Evolutionary conservation across 2,113 vertebrate genomes (phyloP).

Genomic region (Calyptommatus sinebrachiatus): DNA sequence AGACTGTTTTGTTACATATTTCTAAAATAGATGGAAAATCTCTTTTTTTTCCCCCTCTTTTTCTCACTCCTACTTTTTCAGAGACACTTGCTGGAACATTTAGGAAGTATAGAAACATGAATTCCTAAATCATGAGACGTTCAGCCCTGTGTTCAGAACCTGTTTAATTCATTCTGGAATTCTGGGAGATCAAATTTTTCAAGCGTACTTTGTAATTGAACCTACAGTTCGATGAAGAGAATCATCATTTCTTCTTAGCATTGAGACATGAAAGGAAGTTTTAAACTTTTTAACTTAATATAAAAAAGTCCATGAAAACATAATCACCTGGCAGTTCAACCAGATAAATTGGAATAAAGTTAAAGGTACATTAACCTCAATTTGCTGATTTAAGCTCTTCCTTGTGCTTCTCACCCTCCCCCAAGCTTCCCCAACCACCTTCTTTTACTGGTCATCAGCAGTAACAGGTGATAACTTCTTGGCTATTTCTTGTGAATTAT

Average conservation of each 20-base stretch:
- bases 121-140: too few species aligned
- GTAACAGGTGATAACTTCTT: slow-evolving; percentile 64
- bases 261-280: slow-evolving; percentile 26
- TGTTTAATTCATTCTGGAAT: too few species aligned
- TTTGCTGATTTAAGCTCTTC: slow-evolving; percentile 55
- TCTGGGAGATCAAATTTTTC: too few species aligned
- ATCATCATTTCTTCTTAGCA: not conserved
- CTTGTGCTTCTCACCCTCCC: not conserved
- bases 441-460: slow-evolving; percentile 57
- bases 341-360: slow-evolving; percentile 61
- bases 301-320: slow-evolving; percentile 32
- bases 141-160: too few species aligned
- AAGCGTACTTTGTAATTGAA: too few species aligned
- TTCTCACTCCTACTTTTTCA: too few species aligned
- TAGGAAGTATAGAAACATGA: too few species aligned
- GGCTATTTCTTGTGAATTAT: slow-evolving; percentile 62
- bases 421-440: slow-evolving; percentile 9
- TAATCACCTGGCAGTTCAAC: slow-evolving; percentile 50
- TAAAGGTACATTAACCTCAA: slow-evolving; percentile 66
- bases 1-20: too few species aligned
- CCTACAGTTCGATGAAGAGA: too few species aligned
- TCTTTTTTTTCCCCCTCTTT: too few species aligned
- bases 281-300: slow-evolving; percentile 48
- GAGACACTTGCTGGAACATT: too few species aligned
- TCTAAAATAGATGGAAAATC: too few species aligned